A percentile compares a stretch with the other conserved stretches of the same genome.
phyloP scores from a whole-genome alignment of 2,797 vertebrate species.

The Sorex maritimensis region DNA sequence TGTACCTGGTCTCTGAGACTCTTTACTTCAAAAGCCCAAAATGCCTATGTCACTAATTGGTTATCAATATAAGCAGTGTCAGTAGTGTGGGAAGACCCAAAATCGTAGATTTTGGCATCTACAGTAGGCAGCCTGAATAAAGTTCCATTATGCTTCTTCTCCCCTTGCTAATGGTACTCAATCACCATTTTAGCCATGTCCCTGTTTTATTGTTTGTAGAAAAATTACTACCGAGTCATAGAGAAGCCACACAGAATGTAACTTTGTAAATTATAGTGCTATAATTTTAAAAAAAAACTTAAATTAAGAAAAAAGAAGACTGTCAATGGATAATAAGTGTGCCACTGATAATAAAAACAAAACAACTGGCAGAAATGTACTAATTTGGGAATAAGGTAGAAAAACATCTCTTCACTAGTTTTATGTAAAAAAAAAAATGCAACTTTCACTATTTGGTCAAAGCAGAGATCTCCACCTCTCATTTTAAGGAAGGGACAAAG shows the following conservation, averaged over 20 bases:
- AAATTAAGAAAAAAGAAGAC: not conserved
- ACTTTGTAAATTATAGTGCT: too few species aligned
- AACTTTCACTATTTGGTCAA: constrained; percentile 44
- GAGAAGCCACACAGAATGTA: not conserved
- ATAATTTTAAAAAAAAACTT: too few species aligned
- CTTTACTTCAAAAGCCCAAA: not conserved
- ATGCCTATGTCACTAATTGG: not conserved
- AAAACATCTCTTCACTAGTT: not conserved
- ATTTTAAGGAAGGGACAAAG: not conserved
- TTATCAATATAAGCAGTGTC: not conserved
- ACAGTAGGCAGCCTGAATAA: not conserved
- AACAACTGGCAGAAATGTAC: not conserved
- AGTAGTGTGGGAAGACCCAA: not conserved
- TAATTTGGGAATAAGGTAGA: not conserved
- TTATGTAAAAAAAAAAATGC: constrained; percentile 41
- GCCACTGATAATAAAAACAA: not conserved
- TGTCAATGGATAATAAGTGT: constrained; percentile 8
- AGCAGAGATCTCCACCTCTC: not conserved
- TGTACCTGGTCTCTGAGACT: fast-evolving
- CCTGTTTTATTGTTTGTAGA: not conserved
- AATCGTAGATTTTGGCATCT: not conserved
- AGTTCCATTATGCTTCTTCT: not conserved
- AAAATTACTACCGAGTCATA: not conserved
- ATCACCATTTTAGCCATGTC: not conserved
- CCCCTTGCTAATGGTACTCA: not conserved